A percentile compares a stretch with the other conserved stretches of the same genome.
Evolutionary conservation across 2,113 vertebrate genomes (phyloP).

Genomic region (Aythya baeri): DNA sequence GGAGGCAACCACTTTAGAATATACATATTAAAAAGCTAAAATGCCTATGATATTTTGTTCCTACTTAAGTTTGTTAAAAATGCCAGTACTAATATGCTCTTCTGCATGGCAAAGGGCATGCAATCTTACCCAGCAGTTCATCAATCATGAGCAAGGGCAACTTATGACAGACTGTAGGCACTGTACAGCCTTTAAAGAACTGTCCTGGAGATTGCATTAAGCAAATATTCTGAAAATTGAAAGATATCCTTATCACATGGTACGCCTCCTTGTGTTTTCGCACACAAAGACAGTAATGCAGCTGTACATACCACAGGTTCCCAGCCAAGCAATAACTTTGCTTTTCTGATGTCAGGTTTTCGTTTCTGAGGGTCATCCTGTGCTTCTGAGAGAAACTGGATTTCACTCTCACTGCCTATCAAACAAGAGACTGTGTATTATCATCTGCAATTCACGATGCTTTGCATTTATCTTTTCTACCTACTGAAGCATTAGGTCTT

Average conservation of each 20-base stretch:
- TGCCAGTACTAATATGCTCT: not conserved
- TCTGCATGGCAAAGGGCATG: not conserved
- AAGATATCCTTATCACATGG: accelerated
- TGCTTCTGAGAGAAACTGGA: constrained; percentile 97
- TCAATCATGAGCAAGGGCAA: not conserved
- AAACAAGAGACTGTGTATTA: not conserved
- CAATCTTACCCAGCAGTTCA: not conserved
- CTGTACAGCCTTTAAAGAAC: not conserved
- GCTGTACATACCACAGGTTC: constrained; percentile 91
- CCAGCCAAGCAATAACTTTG: constrained; percentile 94
- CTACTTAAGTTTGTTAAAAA: not conserved
- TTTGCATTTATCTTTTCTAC: not conserved
- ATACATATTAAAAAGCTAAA: not conserved
- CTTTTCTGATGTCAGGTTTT: constrained; percentile 95
- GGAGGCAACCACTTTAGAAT: not conserved
- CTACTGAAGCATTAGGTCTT: not conserved
- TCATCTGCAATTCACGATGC: not conserved
- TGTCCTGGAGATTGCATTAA: not conserved
- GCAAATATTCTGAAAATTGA: not conserved
- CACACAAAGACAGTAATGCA: not conserved
- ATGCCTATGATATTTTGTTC: not conserved
- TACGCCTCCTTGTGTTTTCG: not conserved
- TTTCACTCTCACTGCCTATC: constrained; percentile 91
- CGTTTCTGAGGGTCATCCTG: constrained; percentile 98
- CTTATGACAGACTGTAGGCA: accelerated